Base-by-base conservation (phyloP, 2,113 vertebrate genomes). In the Mugil cephalus region DNA sequence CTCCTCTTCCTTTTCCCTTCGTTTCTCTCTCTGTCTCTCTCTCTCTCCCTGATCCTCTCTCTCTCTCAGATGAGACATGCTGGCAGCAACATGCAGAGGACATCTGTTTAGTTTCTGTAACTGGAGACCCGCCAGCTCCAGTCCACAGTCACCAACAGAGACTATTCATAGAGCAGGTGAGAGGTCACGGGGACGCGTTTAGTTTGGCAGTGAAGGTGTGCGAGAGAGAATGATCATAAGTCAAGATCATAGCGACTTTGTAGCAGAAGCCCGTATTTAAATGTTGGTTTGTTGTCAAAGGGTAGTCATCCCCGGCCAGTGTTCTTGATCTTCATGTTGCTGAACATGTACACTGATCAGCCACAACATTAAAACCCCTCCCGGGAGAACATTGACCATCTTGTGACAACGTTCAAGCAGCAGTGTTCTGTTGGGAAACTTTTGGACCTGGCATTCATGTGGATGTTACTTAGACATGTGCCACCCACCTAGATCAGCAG, bases 71-170 rank as follows among this genome's bases (percentile, higher is more conserved):
- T 73, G 52, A n/a, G 17, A 1, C 64, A 55, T 18, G 15, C 83
- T 70, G 78, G 47, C 65, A 64, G 52, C 19, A 24, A 42, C 79
- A 45, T 38, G 71, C 47, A 58, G 66, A 47, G n/a, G 74, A 79
- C 80, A 85, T 68, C 79, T 88, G 84, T 67, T 72, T 63, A 18
- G 30, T 47, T 58, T 40, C 50, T 71, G 21, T 71, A 61, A 19
- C 14, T 77, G 82, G 74, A 83, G 66, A 69, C 8, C 17, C 6
- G 82, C 84, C 84, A 79, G 75, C 14, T 13, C 36, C 77, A 30
- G 59, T 75, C 83, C 64, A 60, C 30, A 40, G 34, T 53, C 68
- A 21, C 79, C 61, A 51, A 13, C 40, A 19, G 42, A 13, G 55
- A 58, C 52, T 66, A 50, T 39, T 69, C 69, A 69, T 36, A 40